Conservation (phyloP, 2,797 vertebrate species). For the Amblyraja radiata region DNA sequence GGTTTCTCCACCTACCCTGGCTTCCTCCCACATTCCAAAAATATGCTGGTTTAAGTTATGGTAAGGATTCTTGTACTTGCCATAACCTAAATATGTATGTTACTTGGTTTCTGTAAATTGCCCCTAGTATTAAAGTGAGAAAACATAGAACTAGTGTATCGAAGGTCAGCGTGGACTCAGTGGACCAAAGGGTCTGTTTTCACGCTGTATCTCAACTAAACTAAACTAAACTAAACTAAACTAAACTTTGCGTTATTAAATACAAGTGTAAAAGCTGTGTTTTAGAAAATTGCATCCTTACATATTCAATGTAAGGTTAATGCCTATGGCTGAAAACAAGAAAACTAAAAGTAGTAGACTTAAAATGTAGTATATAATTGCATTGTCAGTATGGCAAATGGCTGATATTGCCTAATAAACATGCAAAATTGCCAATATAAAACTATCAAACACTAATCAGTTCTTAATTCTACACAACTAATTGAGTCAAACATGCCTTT, state of each 20-base stretch:
- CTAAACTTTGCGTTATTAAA: not conserved
- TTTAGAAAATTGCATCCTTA: not conserved
- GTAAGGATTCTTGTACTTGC: too few relatives aligned
- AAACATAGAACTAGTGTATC: too few relatives aligned
- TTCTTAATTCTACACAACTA: not conserved
- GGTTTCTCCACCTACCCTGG: too few relatives aligned
- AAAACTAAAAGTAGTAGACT: not conserved
- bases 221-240: too few relatives aligned
- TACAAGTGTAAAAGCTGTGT: not conserved
- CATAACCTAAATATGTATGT: too few relatives aligned
- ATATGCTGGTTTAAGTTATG: too few relatives aligned
- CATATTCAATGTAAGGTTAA: not conserved
- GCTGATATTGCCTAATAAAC: not conserved
- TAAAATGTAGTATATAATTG: not conserved
- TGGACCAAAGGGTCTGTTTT: too few relatives aligned
- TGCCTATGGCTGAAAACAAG: not conserved
- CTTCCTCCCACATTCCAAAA: too few relatives aligned
- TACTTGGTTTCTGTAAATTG: too few relatives aligned
- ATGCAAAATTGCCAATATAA: slow-evolving; percentile 21
- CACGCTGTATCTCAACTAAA: too few relatives aligned
- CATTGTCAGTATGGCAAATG: not conserved
- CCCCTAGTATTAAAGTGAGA: too few relatives aligned
- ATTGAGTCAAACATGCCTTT: not conserved
- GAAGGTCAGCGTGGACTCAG: too few relatives aligned
- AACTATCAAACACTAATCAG: slow-evolving; percentile 8